Evolutionary conservation across 2,888 invertebrate species (phyloP).

Genomic region (Macrosoma leucophasiata): DNA sequence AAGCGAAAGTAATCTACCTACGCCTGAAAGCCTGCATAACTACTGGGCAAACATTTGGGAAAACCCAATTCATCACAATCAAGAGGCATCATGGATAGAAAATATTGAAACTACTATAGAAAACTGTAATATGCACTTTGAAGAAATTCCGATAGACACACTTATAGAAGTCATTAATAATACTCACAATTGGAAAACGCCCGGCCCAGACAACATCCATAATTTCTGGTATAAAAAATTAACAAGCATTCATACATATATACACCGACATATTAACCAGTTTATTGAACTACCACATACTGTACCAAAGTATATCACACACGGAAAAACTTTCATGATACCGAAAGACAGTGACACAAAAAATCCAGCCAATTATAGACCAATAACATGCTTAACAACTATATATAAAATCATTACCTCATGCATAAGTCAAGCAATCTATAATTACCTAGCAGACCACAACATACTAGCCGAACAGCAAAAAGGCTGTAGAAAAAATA

Average conservation of each 20-base stretch:
- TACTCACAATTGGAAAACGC: conserved; percentile 18
- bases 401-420: conserved; percentile 11
- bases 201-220: conserved; percentile 16
- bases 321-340: conserved; percentile 22
- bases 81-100: conserved; percentile 11
- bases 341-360: conserved; percentile 8
- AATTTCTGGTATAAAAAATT: conserved; percentile 18
- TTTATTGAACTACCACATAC: conserved; percentile 8
- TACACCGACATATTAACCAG: conserved; percentile 11
- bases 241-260: conserved; percentile 5
- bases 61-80: conserved; percentile 15
- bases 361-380: conserved; percentile 11
- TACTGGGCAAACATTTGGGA: conserved; percentile 18
- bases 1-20: no score
- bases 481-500: conserved; percentile 4
- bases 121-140: conserved; percentile 9
- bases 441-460: neutral
- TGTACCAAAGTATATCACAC: conserved; percentile 17
- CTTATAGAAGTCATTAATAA: conserved; percentile 12
- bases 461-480: conserved; percentile 5
- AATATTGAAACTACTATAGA: neutral
- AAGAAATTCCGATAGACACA: conserved; percentile 12
- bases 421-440: conserved; percentile 4
- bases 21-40: no score
- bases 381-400: conserved; percentile 10